Evolutionary conservation across 2,888 invertebrate species (phyloP), one percentile per base, ranked within the genome.

Genomic region (Amblyteles armatorius): DNA sequence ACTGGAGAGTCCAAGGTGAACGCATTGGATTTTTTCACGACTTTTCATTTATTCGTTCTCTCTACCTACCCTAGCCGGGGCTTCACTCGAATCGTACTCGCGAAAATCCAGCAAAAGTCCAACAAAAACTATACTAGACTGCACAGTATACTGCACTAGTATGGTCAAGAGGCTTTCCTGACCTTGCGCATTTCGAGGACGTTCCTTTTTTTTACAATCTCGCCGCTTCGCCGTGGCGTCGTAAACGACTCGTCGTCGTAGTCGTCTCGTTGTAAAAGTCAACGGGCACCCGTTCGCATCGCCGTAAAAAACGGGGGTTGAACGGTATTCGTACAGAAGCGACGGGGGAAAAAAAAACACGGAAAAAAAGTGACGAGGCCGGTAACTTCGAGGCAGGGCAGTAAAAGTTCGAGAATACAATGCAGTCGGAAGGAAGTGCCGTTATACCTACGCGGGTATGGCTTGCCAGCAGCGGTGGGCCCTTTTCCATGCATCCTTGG

Each of bases 271-370:
- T 88, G 90, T 90, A 89, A 90, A 90, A 90, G 88, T 90, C 90
- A 89, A 90, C 85, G 86, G 83, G 88, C 88, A 90, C 87, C 90
- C 91, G 90, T 90, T 91, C 88, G 89, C 90, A 92, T 89, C 84
- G 88, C 89, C 90, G 90, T 91, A 91, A 91, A 92, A 93, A 85
- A 84, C 67, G 71, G 79, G 87, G 76, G 82, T 78, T 87, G 85
- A 83, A 79, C 85, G 85, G 84, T 87, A 87, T 85, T 85, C 81
- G 81, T 36, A 83, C 52, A 81, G 67, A 60, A 81, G 50, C 78
- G 78, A 83, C 57, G 52, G 60, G 44, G 60, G 36, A 81, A 68
- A 36, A 73, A 55, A 63, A 84, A 84, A 82, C 78, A 84, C 60
- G 22, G 22, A 73, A 50, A 63, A 84, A 83, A 80, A 82, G 72